Percentiles rank a stretch among this genome's conserved stretches.
phyloP scores from a whole-genome alignment of 2,113 vertebrate species.

The Australoheros scitulus region DNA sequence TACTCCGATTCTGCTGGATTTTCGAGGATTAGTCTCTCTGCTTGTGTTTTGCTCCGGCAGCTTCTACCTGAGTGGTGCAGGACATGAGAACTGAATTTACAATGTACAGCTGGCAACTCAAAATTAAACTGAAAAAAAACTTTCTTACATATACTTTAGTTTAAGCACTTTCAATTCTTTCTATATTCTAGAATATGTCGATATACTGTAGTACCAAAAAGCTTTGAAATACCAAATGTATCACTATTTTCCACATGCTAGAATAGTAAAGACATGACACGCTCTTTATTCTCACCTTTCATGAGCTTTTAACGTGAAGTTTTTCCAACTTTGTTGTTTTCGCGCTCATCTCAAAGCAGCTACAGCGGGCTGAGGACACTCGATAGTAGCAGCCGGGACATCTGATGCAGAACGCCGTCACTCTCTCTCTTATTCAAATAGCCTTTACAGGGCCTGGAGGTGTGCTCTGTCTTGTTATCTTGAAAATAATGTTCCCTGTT shows the following conservation, averaged over 20 bases:
- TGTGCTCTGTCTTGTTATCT: not conserved
- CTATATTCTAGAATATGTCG: not conserved
- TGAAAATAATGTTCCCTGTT: not conserved
- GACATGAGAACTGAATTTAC: slow-evolving; percentile 1
- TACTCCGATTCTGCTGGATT: slow-evolving; percentile 34
- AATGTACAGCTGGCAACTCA: not conserved
- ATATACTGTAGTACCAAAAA: not conserved
- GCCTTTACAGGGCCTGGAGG: not conserved
- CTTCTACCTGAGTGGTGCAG: slow-evolving; percentile 33
- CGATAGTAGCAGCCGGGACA: not conserved
- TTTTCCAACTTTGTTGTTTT: not conserved
- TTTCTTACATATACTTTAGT: not conserved
- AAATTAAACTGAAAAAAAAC: not conserved
- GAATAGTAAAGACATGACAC: not conserved
- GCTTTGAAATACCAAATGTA: not conserved
- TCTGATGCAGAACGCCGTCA: not conserved
- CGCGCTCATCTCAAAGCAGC: not conserved
- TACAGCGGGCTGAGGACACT: not conserved
- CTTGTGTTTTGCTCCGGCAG: slow-evolving; percentile 11
- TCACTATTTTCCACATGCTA: not conserved
- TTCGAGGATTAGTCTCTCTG: slow-evolving; percentile 39
- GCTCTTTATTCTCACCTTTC: not conserved
- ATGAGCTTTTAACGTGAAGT: not conserved
- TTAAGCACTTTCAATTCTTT: not conserved
- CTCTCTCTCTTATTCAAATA: not conserved